Evolutionary conservation across 2,797 vertebrate genomes (phyloP), one percentile per base, ranked within the genome.

Genomic region (Pseudochromis fuscus): DNA sequence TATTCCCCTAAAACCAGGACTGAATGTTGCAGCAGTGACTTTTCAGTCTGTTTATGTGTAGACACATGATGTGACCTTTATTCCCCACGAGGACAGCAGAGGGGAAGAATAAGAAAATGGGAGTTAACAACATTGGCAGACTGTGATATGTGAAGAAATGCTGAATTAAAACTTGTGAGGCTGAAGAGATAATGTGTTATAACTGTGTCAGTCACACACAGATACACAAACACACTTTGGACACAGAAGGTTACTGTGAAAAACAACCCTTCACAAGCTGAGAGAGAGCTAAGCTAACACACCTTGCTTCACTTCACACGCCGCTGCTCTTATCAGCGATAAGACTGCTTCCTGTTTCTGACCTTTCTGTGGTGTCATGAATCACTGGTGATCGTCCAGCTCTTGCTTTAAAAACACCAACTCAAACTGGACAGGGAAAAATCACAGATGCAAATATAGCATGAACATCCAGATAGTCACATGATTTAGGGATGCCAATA

Each of bases 321-420:
- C 38, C 25, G 58, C 48, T 0, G 3, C 27, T 77, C 61, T 77
- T 75, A 74, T 82, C 70, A 68, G 58, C 1, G n/a, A 65, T 81
- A 33, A 56, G 37, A 21, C 50, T 6, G 18, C 69, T 46, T 60
- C 61, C 61, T 73, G 48, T 76, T 50, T 49, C 35, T 52, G 61
- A 61, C 68, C 51, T 31, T n/a, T 56, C 5, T 59, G 52, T 40
- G 42, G 21, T 67, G 35, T n/a, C 27, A 42, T 56, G 51, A 67
- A 72, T 51, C 31, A 60, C 50, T 13, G 21, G 5, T 51, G 52
- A 12, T 18, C 2, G 3, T 30, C 35, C 46, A 24, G 46, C 19
- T 46, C 30, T 24, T 13, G 70, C 53, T 44, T 72, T 21, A 31
- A 61, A 69, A 62, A 12, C 38, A 37, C 19, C 5, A 21, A 7